Base-by-base conservation (phyloP, 2,797 vertebrate species). In the Lithobates pipiens region DNA sequence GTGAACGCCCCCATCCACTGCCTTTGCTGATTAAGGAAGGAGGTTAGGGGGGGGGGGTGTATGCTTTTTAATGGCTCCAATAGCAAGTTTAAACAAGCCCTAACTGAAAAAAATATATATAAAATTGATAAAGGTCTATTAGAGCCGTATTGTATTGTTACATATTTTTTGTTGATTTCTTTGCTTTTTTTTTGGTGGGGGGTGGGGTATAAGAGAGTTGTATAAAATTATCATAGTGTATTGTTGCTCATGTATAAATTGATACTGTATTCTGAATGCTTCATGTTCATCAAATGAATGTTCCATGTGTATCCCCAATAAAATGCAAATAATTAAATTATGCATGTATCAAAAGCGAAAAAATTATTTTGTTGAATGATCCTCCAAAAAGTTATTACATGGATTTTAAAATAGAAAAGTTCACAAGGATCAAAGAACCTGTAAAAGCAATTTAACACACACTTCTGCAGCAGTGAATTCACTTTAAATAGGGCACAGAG, bases 271-370 rank as follows among this genome's bases (percentile, higher is more conserved):
- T 61, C 25, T 78, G 23, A 74, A 46, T 74, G 8, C 23, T 65
- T 5, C 32, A 63, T 65, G 72, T 29, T 36, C 34, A 46, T 50
- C n/a, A 10, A 72, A 39, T 69, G 68, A 29, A 61, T 23, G 54
- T 61, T 23, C 54, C 21, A 61, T 61, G 21, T 61, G 54, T 18
- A 61, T 23, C 54, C 25, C 27, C 13, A 25, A 67, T 67, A 57
- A 65, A 44, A 63, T 74, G 50, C 70, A 81, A 88, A 90, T 93
- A 89, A 90, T 90, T 91, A 89, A 90, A 39, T 76, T 57, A 76
- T 54, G 57, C 63, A 76, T 83, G 74, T 54, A 67, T 25, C 54
- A 63, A 71, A 34, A 72, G 54, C 71, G 69, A 74, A 82, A 82
- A 67, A 69, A 72, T 65, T 46, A 75, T 75, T 75, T 83, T 50